A percentile compares a stretch with the other conserved stretches of the same genome.
phyloP scores from a whole-genome alignment of 2,888 invertebrate genomes.

The Diploptera punctata region DNA sequence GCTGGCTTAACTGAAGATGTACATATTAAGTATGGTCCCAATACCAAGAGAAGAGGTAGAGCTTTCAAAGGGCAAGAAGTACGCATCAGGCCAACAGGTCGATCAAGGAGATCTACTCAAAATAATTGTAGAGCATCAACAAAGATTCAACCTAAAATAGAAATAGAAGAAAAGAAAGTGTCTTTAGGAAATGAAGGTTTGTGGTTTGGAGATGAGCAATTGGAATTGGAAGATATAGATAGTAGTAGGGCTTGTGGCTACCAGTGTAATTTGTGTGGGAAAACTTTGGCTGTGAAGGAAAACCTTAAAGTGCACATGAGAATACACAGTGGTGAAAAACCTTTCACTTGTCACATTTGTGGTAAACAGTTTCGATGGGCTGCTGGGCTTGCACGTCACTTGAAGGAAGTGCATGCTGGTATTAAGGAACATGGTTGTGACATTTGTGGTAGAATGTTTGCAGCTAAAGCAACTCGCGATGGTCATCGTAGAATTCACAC shows the following conservation, averaged over 20 bases:
- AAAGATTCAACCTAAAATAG: background rate
- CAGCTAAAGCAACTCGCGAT: conserved; percentile 57
- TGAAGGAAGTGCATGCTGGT: conserved; percentile 57
- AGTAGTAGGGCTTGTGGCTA: background rate
- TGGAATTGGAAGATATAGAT: conserved; percentile 11
- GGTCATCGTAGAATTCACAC: conserved; percentile 55
- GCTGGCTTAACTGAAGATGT: background rate
- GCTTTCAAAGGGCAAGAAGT: conserved; percentile 7
- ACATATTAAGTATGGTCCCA: background rate
- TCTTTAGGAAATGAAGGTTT: background rate
- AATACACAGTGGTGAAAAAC: conserved; percentile 63
- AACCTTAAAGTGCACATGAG: conserved; percentile 54
- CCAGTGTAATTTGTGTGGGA: conserved; percentile 29
- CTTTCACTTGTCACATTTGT: conserved; percentile 70
- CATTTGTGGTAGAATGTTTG: conserved; percentile 58
- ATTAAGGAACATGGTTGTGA: conserved; percentile 59
- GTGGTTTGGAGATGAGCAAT: conserved; percentile 14
- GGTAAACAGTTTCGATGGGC: conserved; percentile 70
- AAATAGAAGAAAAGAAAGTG: background rate
- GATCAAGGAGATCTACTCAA: background rate
- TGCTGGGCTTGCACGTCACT: conserved; percentile 63
- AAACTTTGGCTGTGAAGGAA: conserved; percentile 21
- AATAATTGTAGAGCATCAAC: background rate
- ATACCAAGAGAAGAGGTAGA: conserved; percentile 4
- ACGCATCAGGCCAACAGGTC: background rate